Percentiles rank a stretch among this genome's conserved stretches.
These are phyloP conservation scores for Sylvia atricapilla DNA, from an alignment of 2,113 vertebrate species.

Conservation along the genomic window DNA sequence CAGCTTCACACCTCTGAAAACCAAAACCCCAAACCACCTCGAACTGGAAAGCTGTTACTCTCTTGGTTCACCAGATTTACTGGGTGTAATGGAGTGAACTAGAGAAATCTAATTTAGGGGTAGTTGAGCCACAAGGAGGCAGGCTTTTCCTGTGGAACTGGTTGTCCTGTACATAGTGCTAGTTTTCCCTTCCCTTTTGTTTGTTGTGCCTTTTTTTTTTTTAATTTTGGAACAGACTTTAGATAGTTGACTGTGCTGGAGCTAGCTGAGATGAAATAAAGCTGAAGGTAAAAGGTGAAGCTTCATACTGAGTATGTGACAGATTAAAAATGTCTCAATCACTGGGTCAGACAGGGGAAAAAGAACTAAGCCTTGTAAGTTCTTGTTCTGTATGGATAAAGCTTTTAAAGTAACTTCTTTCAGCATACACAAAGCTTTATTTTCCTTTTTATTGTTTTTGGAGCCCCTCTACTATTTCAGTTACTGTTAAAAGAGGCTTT, in stretches of 20 bases:
- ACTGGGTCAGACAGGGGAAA: not conserved
- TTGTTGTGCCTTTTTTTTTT: not conserved
- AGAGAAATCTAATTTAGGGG: not conserved
- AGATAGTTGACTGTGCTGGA: not conserved
- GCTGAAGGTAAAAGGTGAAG: not conserved
- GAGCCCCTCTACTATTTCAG: not conserved
- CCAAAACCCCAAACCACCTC: not conserved
- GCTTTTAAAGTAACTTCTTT: not conserved
- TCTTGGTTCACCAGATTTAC: not conserved
- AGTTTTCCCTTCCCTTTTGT: not conserved
- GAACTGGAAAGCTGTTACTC: not conserved
- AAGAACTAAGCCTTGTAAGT: not conserved
- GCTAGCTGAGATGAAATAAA: not conserved
- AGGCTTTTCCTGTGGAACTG: constrained; percentile 23
- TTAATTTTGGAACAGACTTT: not conserved
- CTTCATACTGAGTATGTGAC: not conserved
- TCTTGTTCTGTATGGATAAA: not conserved
- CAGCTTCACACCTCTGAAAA: rapidly evolving
- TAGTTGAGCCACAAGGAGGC: constrained; percentile 48
- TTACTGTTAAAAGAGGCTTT: not conserved
- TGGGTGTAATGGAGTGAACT: not conserved
- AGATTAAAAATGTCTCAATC: not conserved
- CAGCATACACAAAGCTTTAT: not conserved
- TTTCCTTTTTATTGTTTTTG: not conserved
- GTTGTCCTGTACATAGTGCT: not conserved